phyloP scores from a whole-genome alignment of 2,113 vertebrate genomes.

The Sula dactylatra region DNA sequence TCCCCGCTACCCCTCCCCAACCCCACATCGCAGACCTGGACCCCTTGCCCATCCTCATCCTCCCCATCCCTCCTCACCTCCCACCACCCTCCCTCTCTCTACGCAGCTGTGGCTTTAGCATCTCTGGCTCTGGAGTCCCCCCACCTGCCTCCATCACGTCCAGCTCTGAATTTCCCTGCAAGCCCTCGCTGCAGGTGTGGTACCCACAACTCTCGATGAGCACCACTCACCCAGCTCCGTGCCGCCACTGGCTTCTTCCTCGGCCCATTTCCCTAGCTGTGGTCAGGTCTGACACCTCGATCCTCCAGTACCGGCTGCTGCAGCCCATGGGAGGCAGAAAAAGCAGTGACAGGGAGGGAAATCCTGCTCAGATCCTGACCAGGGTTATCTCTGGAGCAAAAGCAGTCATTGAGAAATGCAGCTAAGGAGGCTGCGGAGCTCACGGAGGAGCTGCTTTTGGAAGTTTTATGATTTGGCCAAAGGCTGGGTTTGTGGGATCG shows the following conservation, averaged over 20 bases:
- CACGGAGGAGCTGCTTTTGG: neutral
- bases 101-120: neutral
- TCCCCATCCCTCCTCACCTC: neutral
- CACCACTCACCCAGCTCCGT: neutral
- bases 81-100: neutral
- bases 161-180: neutral
- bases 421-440: neutral
- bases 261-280: fast-evolving
- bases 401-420: neutral
- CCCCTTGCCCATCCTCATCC: neutral
- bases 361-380: neutral
- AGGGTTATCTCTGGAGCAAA: neutral
- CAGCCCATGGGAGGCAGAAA: neutral
- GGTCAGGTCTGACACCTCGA: fast-evolving
- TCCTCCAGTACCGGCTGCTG: neutral
- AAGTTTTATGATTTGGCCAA: neutral
- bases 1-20: neutral
- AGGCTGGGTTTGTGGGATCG: conserved; percentile 6
- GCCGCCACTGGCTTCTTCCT: neutral
- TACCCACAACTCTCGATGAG: fast-evolving
- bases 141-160: fast-evolving
- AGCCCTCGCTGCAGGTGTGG: fast-evolving
- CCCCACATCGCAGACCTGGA: fast-evolving
- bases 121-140: neutral
- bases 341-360: neutral